Conservation (phyloP, 2,888 invertebrate genomes). For the Clusia tigrina region DNA sequence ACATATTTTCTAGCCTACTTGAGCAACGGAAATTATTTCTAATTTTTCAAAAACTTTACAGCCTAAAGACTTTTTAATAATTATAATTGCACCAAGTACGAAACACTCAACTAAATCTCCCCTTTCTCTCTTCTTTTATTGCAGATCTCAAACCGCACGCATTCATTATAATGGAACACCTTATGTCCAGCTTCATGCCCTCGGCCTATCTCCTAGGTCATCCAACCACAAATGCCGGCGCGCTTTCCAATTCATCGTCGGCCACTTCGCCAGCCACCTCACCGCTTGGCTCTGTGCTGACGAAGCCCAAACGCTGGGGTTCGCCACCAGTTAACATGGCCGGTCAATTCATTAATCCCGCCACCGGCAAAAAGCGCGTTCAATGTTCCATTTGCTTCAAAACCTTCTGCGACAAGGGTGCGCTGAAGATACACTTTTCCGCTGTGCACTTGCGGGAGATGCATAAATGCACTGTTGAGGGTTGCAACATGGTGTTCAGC, state of each 20-base stretch:
- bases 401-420: slow-evolving; percentile 99
- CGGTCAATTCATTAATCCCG: slow-evolving; percentile 87
- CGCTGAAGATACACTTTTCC: slow-evolving; percentile 97
- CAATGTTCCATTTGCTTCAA: slow-evolving; percentile 97
- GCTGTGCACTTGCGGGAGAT: slow-evolving; percentile 97
- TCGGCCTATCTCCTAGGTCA: slow-evolving; percentile 64
- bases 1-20: background rate
- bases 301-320: slow-evolving; percentile 70
- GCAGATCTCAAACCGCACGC: background rate
- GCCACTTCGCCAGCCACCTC: slow-evolving; percentile 52
- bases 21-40: slow-evolving; percentile 19
- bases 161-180: slow-evolving; percentile 54
- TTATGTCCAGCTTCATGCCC: slow-evolving; percentile 61
- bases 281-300: slow-evolving; percentile 34
- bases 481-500: slow-evolving; percentile 98
- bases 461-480: slow-evolving; percentile 98
- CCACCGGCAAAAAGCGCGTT: slow-evolving; percentile 93
- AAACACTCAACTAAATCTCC: slow-evolving; percentile 18
- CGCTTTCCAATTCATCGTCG: slow-evolving; percentile 27
- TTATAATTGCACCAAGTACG: background rate
- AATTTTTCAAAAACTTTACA: slow-evolving; percentile 13
- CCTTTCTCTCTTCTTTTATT: slow-evolving; percentile 31
- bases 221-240: slow-evolving; percentile 5
- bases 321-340: slow-evolving; percentile 80
- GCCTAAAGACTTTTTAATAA: background rate